Base-by-base conservation (phyloP, 2,797 vertebrate genomes). In the Takifugu ocellatus region DNA sequence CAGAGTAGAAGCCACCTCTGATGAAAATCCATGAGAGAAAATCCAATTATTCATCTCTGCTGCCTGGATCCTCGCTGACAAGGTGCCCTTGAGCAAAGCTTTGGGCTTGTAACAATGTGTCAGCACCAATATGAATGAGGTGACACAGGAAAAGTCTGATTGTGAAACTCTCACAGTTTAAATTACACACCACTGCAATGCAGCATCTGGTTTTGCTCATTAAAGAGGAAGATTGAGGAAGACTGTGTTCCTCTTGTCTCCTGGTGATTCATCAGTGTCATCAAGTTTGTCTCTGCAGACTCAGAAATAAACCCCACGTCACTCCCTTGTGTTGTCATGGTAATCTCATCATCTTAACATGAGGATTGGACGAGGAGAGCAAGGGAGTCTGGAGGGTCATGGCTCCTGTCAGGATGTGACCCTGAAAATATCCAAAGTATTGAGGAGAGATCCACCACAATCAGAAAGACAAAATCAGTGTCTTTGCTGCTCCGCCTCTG, bases 251-350 rank as follows among this genome's bases (percentile, higher is more conserved):
- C 27, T 68, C 48, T 62, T 33, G 68, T 66, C 59, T 46, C 24
- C 25, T 21, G 56, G 70, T 88, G 77, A 89, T 71, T 89, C 80
- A 87, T 68, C 56, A 53, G 62, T 76, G 71, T 78, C 68, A 73
- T 72, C 42, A 44, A 50, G 66, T 78, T 79, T 43, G 62, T 66
- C 68, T 42, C 21, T 12, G 46, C 10, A 54, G 54, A 57, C 73
- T 79, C 62, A 60, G 29, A 73, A 69, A 72, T 66, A 71, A 68
- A 64, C 61, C 48, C 52, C 49, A 50, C 75, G 61, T 81, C 78
- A 70, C 68, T 75, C 62, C 65, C 63, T 74, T 56, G 72, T 54
- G 84, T 88, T 86, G 82, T 88, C 87, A 86, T 86, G 85, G 86
- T 77, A 84, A 90, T 90, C 68, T 75, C 71, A 42, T 78, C 59